Conservation (phyloP, 2,797 vertebrate species). For the Adelosebastes latens region DNA sequence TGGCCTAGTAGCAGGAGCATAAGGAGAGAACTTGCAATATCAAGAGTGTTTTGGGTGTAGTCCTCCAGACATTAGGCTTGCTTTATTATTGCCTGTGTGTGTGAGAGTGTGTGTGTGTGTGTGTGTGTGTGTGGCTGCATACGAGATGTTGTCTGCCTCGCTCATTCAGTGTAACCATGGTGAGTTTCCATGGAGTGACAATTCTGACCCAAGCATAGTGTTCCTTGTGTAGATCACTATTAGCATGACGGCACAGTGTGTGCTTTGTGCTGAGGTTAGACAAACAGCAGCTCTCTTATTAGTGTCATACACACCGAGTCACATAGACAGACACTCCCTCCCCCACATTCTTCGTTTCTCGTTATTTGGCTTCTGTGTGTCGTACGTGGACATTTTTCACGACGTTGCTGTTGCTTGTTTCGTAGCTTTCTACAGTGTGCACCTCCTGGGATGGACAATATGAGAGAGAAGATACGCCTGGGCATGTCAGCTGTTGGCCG, state of each 20-base stretch:
- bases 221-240: constrained; percentile 53
- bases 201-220: constrained; percentile 48
- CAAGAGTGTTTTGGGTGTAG: constrained; percentile 3
- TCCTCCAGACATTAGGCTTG: constrained; percentile 15
- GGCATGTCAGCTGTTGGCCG: constrained; percentile 6
- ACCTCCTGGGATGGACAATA: background rate
- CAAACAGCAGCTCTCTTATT: constrained; percentile 69
- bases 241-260: constrained; percentile 70
- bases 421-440: background rate
- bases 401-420: background rate
- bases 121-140: constrained; percentile 1
- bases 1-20: background rate
- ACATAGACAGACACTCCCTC: constrained; percentile 11
- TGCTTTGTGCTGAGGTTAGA: constrained; percentile 72
- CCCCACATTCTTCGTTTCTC: constrained; percentile 31
- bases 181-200: constrained; percentile 71
- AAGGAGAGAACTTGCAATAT: background rate
- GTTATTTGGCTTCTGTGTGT: constrained; percentile 11
- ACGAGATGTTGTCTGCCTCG: constrained; percentile 26
- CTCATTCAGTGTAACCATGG: constrained; percentile 63
- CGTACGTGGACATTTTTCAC: background rate
- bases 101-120: constrained; percentile 4
- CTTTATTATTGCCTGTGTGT: constrained; percentile 11
- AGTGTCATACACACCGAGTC: constrained; percentile 42
- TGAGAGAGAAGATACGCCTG: background rate